These are phyloP conservation scores for Helarctos malayanus DNA, from an alignment of 2,797 vertebrate genomes.

Conservation along the genomic window DNA sequence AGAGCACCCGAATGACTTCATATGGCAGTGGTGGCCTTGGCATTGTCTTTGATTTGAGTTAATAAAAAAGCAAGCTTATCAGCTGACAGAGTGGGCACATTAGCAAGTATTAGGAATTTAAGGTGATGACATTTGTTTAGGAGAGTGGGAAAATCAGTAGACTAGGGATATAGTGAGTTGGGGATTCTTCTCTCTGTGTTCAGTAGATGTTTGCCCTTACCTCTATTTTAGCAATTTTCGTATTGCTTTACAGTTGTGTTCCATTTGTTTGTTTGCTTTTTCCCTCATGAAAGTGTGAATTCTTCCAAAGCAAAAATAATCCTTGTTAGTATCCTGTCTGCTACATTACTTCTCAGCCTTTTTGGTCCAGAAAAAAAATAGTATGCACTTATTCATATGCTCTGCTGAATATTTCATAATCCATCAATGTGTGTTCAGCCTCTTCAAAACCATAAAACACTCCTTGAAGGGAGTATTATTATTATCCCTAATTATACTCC, in stretches of 20 bases:
- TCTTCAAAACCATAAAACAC: background rate
- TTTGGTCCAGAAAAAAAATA: background rate
- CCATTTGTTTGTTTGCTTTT: background rate
- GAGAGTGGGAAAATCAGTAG: background rate
- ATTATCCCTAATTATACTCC: background rate
- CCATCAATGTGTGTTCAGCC: background rate
- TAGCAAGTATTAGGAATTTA: background rate
- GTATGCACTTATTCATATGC: background rate
- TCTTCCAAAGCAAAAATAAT: background rate
- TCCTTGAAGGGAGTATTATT: background rate
- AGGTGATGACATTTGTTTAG: background rate
- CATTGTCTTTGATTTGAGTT: background rate
- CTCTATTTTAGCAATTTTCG: background rate
- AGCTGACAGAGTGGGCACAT: background rate
- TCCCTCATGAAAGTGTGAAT: background rate
- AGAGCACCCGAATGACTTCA: background rate
- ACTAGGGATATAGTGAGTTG: background rate
- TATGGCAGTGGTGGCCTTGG: too few species aligned
- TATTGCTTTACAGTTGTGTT: background rate
- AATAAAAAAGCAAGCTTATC: background rate
- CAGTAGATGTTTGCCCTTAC: background rate
- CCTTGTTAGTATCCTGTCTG: background rate
- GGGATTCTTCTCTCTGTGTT: background rate
- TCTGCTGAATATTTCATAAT: background rate
- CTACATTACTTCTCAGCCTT: background rate